Percentiles rank a stretch among this genome's conserved stretches.
phyloP scores from a whole-genome alignment of 2,888 invertebrate species.

The Aleiodes testaceus region DNA sequence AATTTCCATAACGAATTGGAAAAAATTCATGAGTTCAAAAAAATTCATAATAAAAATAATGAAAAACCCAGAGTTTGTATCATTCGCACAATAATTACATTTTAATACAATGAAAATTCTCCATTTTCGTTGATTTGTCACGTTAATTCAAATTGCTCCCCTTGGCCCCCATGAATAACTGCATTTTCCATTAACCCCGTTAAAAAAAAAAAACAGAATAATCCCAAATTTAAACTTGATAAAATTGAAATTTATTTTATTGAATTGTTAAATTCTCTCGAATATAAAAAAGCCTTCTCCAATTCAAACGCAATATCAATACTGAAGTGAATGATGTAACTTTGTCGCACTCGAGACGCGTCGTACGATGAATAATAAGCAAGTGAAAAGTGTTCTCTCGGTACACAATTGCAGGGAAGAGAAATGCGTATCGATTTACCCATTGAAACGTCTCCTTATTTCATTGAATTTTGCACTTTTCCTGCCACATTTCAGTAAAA shows the following conservation, averaged over 20 bases:
- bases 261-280: conserved; percentile 1
- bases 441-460: conserved; percentile 3
- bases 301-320: conserved; percentile 2
- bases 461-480: not conserved
- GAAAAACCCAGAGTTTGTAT: not conserved
- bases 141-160: conserved; percentile 17
- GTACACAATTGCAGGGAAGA: not conserved
- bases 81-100: conserved; percentile 21
- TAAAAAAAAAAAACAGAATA: not conserved
- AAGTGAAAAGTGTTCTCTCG: conserved; percentile 41
- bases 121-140: conserved; percentile 14
- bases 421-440: conserved; percentile 34
- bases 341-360: conserved; percentile 40
- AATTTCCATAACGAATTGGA: not conserved
- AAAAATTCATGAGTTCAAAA: not conserved
- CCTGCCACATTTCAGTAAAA: not conserved
- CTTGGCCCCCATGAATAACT: not conserved
- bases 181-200: not conserved
- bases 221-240: not conserved
- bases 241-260: conserved; percentile 2
- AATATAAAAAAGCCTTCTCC: not conserved
- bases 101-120: conserved; percentile 19
- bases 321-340: conserved; percentile 33
- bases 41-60: not conserved
- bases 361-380: conserved; percentile 46